Percentiles rank a stretch among this genome's conserved stretches.
Evolutionary conservation across 2,113 vertebrate species (phyloP).

Genomic region (Sapajus apella): DNA sequence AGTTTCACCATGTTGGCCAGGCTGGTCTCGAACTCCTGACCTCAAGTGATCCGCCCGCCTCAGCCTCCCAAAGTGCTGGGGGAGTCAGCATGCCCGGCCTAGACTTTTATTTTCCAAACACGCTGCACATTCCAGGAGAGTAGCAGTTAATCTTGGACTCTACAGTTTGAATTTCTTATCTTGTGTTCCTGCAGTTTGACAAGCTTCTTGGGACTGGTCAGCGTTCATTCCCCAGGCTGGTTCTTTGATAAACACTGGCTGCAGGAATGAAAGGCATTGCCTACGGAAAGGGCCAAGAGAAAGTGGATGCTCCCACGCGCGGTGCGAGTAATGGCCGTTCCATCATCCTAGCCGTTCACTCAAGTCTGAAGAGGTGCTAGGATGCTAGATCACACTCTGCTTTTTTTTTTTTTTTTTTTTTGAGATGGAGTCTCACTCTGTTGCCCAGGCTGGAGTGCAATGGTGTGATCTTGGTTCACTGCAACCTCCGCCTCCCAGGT

Average conservation of each 20-base stretch:
- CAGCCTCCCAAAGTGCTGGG: neutral
- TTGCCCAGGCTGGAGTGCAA: too few relatives aligned
- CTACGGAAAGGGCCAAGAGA: neutral
- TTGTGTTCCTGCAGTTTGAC: neutral
- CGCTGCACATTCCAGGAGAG: accelerated
- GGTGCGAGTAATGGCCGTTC: neutral
- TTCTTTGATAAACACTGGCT: neutral
- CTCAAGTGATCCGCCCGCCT: neutral
- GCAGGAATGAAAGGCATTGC: neutral
- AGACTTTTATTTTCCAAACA: neutral
- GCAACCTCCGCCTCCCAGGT: too few relatives aligned
- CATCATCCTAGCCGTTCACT: accelerated
- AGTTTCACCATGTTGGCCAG: neutral
- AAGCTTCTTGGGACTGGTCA: neutral
- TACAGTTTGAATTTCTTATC: neutral
- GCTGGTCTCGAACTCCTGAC: neutral
- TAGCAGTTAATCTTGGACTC: neutral
- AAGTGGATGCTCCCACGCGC: accelerated
- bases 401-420: neutral
- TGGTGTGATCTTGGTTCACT: too few relatives aligned
- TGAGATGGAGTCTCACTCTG: too few relatives aligned
- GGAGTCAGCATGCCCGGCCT: neutral
- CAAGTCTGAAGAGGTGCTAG: too few relatives aligned
- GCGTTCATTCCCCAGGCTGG: neutral
- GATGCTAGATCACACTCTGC: neutral